Percentiles rank a stretch among this genome's conserved stretches.
Evolutionary conservation across 2,113 vertebrate genomes (phyloP).

Genomic region (Chrysochloris asiatica): DNA sequence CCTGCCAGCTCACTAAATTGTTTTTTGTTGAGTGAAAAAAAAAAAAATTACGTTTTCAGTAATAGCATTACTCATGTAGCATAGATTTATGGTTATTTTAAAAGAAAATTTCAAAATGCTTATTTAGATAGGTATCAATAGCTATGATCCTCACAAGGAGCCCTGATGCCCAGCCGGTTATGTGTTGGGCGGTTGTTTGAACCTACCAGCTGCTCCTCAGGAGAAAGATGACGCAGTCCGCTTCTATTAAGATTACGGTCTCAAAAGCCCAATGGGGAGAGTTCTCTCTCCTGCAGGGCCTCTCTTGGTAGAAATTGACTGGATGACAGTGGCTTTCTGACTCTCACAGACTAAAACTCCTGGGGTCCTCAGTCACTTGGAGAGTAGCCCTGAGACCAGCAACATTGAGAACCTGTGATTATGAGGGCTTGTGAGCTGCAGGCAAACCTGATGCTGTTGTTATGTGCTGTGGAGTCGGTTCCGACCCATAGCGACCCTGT

Average conservation of each 20-base stretch:
- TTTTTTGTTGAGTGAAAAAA: background rate
- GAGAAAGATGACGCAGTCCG: too few species aligned
- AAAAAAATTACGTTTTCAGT: background rate
- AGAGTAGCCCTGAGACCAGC: background rate
- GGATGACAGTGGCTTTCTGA: background rate
- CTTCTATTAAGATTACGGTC: too few species aligned
- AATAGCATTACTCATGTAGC: background rate
- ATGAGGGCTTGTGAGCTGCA: accelerated
- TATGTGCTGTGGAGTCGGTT: too few species aligned
- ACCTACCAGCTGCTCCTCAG: too few species aligned
- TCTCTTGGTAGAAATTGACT: too few species aligned
- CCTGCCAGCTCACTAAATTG: background rate
- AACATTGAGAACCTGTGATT: background rate
- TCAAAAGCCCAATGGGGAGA: too few species aligned
- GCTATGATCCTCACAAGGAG: too few species aligned
- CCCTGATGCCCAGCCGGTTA: too few species aligned
- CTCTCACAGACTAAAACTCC: background rate
- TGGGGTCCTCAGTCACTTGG: background rate
- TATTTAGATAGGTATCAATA: too few species aligned
- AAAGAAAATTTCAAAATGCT: background rate
- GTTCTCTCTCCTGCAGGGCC: too few species aligned
- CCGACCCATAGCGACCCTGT: too few species aligned
- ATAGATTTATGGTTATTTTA: background rate
- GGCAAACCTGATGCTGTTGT: accelerated
- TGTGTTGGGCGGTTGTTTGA: too few species aligned